Base-by-base conservation (phyloP, 2,113 vertebrate species). In the Anguilla japonica region DNA sequence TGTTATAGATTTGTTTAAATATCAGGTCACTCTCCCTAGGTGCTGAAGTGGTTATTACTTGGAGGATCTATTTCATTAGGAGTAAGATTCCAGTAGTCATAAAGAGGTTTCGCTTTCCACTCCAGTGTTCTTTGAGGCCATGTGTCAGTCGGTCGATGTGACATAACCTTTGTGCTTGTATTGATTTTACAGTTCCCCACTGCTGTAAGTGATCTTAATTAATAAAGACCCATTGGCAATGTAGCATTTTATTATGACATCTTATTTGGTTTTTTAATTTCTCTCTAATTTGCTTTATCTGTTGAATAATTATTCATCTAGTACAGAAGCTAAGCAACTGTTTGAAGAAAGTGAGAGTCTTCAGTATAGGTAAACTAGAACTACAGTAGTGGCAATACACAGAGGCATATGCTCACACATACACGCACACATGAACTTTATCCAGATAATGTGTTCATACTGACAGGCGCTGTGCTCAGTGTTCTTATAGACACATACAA, bases 131-230 rank as follows among this genome's bases (percentile, higher is more conserved):
- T 22, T 2, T 1, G 63, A 71, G 3, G 34, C n/a, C 34, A 7
- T 75, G 71, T 75, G 71, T 75, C 71, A 75, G 71, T 75, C 5
- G 71, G 71, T 75, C 71, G 71, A 75, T 75, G 26, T 71, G 29
- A 75, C n/a, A 75, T 75, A 75, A 75, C 71, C 71, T 75, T 34
- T 34, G 71, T 34, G 71, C 71, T 26, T 75, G 71, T 75, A 75
- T 75, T 75, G 71, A 75, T 75, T 75, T 75, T 75, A 75, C 5
- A 75, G 71, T 75, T 75, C 34, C 71, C 71, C 71, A 75, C 71
- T 75, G 71, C 71, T 29, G 71, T 75, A 75, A 75, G 26, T 75
- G 71, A 75, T 75, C 26, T 75, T 75, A 75, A 75, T 75, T 75
- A 75, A 75, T 75, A 75, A 75, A 75, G 26, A 75, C 9, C 71